Evolutionary conservation across 1,140 invertebrate genomes (phyloP).

Genomic region (Anthonomus grandis): DNA sequence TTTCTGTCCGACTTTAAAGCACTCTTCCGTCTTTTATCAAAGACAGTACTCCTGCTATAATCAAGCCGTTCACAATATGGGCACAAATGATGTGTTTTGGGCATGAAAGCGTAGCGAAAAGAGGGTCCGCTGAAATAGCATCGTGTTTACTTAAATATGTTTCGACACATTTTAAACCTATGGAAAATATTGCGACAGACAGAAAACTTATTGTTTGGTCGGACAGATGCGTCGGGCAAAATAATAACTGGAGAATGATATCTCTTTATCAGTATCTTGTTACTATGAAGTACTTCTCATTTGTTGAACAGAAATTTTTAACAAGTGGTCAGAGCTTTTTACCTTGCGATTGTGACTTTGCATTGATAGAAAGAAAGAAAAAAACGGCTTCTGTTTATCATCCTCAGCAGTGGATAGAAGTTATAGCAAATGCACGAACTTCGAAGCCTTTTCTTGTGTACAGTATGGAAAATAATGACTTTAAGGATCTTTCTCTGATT

Average conservation of each 20-base stretch:
- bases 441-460: neutral
- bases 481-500: neutral
- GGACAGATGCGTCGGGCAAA: constrained; percentile 9
- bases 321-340: constrained; percentile 13
- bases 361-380: constrained; percentile 3
- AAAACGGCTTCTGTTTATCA: neutral
- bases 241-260: constrained; percentile 10
- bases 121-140: constrained; percentile 14
- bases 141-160: constrained; percentile 14
- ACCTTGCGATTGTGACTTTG: constrained; percentile 7
- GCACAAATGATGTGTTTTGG: constrained; percentile 7
- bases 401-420: neutral
- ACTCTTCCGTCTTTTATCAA: constrained; percentile 15
- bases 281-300: neutral
- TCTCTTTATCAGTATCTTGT: neutral
- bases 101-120: constrained; percentile 14
- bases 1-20: constrained; percentile 13
- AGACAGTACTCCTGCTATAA: constrained; percentile 15
- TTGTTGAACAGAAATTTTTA: constrained; percentile 9
- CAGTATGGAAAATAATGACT: neutral
- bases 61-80: constrained; percentile 6
- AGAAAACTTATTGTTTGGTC: constrained; percentile 21
- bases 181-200: neutral
- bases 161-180: neutral
- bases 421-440: neutral